These are phyloP conservation scores for Xenopus petersii DNA, from an alignment of 2,797 vertebrate genomes.

Conservation along the genomic window DNA sequence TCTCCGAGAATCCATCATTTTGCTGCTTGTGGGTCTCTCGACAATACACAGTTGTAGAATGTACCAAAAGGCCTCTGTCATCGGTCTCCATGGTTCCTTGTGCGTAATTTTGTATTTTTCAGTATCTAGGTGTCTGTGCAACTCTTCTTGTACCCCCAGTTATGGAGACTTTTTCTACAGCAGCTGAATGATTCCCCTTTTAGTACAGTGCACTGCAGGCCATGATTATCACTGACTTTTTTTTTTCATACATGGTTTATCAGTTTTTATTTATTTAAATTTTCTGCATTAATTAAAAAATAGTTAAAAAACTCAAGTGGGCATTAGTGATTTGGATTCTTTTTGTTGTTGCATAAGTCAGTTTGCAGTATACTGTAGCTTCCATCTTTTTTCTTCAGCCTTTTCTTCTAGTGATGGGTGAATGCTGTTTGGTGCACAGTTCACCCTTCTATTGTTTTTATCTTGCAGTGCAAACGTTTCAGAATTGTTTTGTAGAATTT, in stretches of 20 bases:
- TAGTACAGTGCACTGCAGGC: slow-evolving; percentile 23
- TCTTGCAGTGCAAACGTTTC: slow-evolving; percentile 35
- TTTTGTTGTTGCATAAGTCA: too few species aligned
- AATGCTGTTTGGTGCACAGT: slow-evolving; percentile 50
- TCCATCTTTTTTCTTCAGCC: too few species aligned
- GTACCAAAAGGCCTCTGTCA: slow-evolving; percentile 30
- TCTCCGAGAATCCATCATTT: slow-evolving; percentile 18
- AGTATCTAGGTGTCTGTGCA: slow-evolving; percentile 18
- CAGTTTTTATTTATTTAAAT: slow-evolving; percentile 26
- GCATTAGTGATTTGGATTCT: slow-evolving; percentile 75
- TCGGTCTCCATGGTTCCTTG: slow-evolving; percentile 23
- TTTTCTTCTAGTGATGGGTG: neutral
- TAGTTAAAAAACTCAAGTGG: slow-evolving; percentile 75
- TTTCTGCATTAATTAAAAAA: slow-evolving; percentile 69
- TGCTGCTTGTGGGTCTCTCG: slow-evolving; percentile 38
- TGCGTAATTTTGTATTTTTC: slow-evolving; percentile 5
- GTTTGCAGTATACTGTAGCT: too few species aligned
- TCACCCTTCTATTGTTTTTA: neutral
- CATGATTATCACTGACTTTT: neutral
- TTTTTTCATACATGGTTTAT: slow-evolving; percentile 60
- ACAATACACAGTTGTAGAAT: slow-evolving; percentile 25
- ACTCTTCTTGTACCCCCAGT: slow-evolving; percentile 3
- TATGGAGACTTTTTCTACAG: slow-evolving; percentile 24
- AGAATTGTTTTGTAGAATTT: slow-evolving; percentile 20
- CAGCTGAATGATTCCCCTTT: slow-evolving; percentile 12